Evolutionary conservation across 2,888 invertebrate species (phyloP), one percentile per base, ranked within the genome.

Genomic region (Drosophila neonasuta): DNA sequence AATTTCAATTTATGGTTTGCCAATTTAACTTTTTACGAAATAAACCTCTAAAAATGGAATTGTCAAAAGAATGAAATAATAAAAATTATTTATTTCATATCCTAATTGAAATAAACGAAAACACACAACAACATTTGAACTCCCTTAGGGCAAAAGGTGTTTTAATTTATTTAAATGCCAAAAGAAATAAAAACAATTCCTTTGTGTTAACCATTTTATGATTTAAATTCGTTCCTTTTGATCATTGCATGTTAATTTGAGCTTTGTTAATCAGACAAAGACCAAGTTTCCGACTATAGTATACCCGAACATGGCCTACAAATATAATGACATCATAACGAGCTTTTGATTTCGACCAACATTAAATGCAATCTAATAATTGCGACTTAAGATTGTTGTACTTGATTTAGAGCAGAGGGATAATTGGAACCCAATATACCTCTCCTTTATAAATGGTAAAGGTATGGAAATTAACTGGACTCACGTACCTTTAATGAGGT

Each of bases 401-500:
- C 5, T n/a, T 39, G 8, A n/a, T 41, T 24, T 11, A 3, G 13
- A 13, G 11, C 8, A 6, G 5, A 32, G 5, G 4, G 2, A 36
- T 34, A 52, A 46, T 15, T 20, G 11, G 4, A 24, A 17, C 6
- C 34, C 4, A 2, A 52, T 48, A 69, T 59, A 36, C 58, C 55
- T 46, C 9, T 0, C 1, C 0, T 17, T 2, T 8, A 11, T 3
- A 2, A 1, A 8, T 13, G n/a, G 13, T 9, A 10, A 10, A 17
- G 46, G 50, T 45, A 56, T 32, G 2, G 11, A 45, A 48, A 54
- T 57, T 39, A 75, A 65, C 71, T 50, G 20, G 24, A 29, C 55
- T 61, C 67, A 52, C 64, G 64, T 56, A 48, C 36, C 49, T 50
- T 55, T 73, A 76, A 73, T 76, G 66, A 71, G 61, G 55, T 71